Percentiles rank a stretch among this genome's conserved stretches.
Conservation (phyloP, 2,888 invertebrate genomes). For the Hipparchia sbordonii region DNA sequence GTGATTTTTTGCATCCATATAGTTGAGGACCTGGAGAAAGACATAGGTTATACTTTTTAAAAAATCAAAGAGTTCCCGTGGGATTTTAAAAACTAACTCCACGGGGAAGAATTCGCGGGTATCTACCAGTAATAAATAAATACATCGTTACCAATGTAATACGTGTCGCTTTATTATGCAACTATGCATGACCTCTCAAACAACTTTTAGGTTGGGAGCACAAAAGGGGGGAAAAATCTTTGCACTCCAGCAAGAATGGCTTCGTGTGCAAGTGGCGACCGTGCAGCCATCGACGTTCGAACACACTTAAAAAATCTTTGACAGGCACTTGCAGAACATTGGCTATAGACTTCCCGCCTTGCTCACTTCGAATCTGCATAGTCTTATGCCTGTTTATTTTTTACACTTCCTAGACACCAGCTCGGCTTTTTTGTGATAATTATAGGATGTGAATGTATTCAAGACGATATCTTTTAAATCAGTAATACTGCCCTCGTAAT, state of each 20-base stretch:
- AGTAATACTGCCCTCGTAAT: too few species aligned
- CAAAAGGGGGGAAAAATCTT: slow-evolving; percentile 46
- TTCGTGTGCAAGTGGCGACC: slow-evolving; percentile 74
- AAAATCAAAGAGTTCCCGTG: too few species aligned
- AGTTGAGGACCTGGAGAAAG: too few species aligned
- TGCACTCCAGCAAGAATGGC: slow-evolving; percentile 51
- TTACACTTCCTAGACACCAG: slow-evolving; percentile 21
- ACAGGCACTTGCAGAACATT: slow-evolving; percentile 59
- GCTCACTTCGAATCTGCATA: slow-evolving; percentile 48
- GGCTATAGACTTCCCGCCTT: slow-evolving; percentile 37
- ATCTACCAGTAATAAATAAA: not conserved
- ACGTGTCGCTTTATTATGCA: slow-evolving; percentile 30
- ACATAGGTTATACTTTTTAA: too few species aligned
- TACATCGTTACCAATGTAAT: not conserved
- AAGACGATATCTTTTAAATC: too few species aligned
- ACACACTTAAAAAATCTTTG: slow-evolving; percentile 75
- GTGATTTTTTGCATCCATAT: too few species aligned
- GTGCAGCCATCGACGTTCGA: slow-evolving; percentile 65
- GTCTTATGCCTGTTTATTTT: slow-evolving; percentile 41
- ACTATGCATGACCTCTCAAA: slow-evolving; percentile 35
- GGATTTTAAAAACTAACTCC: too few species aligned
- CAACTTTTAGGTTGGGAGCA: slow-evolving; percentile 36
- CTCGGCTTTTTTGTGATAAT: slow-evolving; percentile 19
- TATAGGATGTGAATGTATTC: not conserved
- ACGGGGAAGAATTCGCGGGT: not conserved